Conservation (phyloP, 2,797 vertebrate species). For the Falco rusticolus region DNA sequence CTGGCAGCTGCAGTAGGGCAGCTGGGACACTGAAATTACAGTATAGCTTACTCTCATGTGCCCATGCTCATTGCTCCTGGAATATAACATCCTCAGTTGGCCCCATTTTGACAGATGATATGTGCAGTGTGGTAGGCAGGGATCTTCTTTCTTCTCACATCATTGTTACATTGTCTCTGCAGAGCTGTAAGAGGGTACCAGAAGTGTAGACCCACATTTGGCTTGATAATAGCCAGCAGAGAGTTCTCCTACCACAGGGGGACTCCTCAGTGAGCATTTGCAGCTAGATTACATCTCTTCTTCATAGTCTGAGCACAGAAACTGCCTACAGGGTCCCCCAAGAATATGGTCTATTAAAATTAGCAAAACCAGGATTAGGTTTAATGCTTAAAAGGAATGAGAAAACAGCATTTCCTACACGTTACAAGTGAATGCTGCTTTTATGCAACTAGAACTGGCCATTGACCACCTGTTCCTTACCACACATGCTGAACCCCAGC, state of each 20-base stretch:
- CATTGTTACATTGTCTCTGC: neutral
- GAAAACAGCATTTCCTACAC: neutral
- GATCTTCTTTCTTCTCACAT: neutral
- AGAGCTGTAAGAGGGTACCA: neutral
- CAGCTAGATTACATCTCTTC: slow-evolving; percentile 6
- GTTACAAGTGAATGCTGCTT: neutral
- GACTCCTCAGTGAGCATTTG: slow-evolving; percentile 15
- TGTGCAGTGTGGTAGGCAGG: neutral
- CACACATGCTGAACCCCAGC: neutral
- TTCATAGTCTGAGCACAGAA: slow-evolving; percentile 19
- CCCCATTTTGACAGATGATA: neutral
- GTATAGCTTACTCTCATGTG: neutral
- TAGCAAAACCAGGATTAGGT: neutral
- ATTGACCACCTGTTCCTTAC: neutral
- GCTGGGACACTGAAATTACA: slow-evolving; percentile 2
- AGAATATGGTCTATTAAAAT: slow-evolving; percentile 23
- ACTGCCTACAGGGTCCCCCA: neutral
- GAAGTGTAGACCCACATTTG: neutral
- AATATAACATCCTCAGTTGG: neutral
- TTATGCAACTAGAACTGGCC: neutral
- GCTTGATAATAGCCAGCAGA: neutral
- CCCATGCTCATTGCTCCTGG: neutral
- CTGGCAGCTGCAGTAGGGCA: slow-evolving; percentile 6
- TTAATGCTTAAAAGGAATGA: neutral
- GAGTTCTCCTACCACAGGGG: slow-evolving; percentile 1